phyloP scores from a whole-genome alignment of 2,888 invertebrate species.

The Apodemia zela region DNA sequence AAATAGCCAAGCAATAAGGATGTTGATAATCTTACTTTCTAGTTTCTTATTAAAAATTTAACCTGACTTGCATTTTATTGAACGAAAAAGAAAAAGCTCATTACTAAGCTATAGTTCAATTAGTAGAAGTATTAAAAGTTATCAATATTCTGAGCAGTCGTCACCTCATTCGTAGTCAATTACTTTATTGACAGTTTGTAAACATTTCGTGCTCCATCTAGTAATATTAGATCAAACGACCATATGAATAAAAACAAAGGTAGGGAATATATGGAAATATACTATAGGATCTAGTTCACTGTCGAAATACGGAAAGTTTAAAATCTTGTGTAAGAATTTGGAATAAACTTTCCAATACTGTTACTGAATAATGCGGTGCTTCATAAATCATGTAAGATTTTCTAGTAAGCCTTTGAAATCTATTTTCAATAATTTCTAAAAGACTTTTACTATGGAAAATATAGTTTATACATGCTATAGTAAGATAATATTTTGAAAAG shows the following conservation, averaged over 20 bases:
- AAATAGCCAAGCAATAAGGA: too few relatives aligned
- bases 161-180: too few relatives aligned
- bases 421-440: background rate
- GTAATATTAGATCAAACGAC: background rate
- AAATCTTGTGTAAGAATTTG: conserved; percentile 12
- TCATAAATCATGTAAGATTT: conserved; percentile 1
- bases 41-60: too few relatives aligned
- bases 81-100: too few relatives aligned
- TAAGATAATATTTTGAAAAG: too few relatives aligned
- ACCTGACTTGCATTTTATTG: too few relatives aligned
- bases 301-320: conserved; percentile 13
- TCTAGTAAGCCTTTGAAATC: background rate
- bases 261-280: conserved; percentile 14
- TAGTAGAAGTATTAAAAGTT: too few relatives aligned
- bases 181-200: too few relatives aligned
- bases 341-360: conserved; percentile 13
- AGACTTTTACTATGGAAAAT: background rate
- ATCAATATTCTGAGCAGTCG: too few relatives aligned
- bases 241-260: conserved; percentile 9
- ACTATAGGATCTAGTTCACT: conserved; percentile 11
- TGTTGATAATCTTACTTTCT: too few relatives aligned
- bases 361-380: conserved; percentile 8
- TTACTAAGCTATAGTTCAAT: too few relatives aligned
- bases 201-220: background rate
- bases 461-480: too few relatives aligned